Evolutionary conservation across 2,113 vertebrate genomes (phyloP), one percentile per base, ranked within the genome.

Genomic region (Ameiurus melas): DNA sequence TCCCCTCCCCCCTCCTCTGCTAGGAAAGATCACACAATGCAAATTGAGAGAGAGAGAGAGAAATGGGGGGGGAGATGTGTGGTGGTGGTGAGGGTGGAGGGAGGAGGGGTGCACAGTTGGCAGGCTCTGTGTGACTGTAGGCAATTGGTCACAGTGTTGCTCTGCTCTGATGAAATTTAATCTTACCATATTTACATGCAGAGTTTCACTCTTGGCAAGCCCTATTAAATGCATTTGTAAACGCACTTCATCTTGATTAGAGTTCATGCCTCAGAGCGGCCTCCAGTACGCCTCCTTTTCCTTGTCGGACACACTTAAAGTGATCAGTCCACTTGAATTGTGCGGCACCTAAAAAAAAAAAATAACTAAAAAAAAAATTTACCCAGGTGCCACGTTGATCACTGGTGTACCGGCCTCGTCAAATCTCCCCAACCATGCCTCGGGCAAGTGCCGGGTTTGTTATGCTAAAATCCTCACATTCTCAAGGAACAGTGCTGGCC

Each of bases 31-130:
- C 86, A 89, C 88, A 91, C 88, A 84, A 91, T 89, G 90, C 88
- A 89, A 89, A 91, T 90, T 85, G 86, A 95, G 94, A 94, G 94
- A 92, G 92, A 92, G 62, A 71, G 71, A 58, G 19, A 25, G 71
- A 60, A 36, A 36, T 43, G 39, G 39, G 2, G 3, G 4, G 80
- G 39, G 33, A 30, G 58, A 22, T 85, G 62, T 47, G 70, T 77
- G 57, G n/a, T 68, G 58, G 62, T 55, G 58, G 77, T 51, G 57
- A 43, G 82, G 47, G 39, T 14, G 17, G 84, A 53, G 66, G 51
- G 60, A 64, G 43, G 62, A 55, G 33, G 66, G 58, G 51, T 68
- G 58, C n/a, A 53, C 83, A 51, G 68, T 87, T 89, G 86, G 86
- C 86, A 91, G 88, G 55, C 86, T 36, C 60, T 55, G 43, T 75